Evolutionary conservation across 2,113 vertebrate genomes (phyloP).

Genomic region (Oxyura jamaicensis): DNA sequence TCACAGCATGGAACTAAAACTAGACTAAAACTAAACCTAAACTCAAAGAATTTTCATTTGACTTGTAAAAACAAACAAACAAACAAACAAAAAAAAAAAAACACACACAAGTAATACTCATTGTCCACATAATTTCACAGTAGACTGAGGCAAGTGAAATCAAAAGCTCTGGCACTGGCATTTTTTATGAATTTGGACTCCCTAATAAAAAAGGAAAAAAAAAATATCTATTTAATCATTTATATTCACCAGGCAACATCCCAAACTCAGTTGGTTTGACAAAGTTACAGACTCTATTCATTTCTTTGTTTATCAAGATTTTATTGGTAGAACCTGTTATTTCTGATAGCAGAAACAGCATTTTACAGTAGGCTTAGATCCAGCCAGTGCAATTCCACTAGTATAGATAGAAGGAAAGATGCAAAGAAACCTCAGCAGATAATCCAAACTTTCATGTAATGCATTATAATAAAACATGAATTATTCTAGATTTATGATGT

Average conservation of each 20-base stretch:
- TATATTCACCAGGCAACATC: not conserved
- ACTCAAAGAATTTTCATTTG: not conserved
- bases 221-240: not conserved
- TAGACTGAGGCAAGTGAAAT: not conserved
- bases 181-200: not conserved
- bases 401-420: not conserved
- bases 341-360: not conserved
- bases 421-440: not conserved
- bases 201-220: not conserved
- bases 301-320: not conserved
- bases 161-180: not conserved
- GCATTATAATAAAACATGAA: constrained; percentile 38
- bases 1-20: not conserved
- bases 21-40: not conserved
- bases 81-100: not conserved
- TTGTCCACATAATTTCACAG: not conserved
- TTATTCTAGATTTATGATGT: constrained; percentile 54
- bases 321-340: not conserved
- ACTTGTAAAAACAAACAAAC: not conserved
- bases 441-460: constrained; percentile 14
- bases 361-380: not conserved
- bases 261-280: not conserved
- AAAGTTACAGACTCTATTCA: not conserved
- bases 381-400: not conserved
- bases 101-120: not conserved